Percentiles rank a stretch among this genome's conserved stretches.
These are phyloP conservation scores for Drosophila koepferae DNA, from an alignment of 2,888 invertebrate genomes.

Conservation along the genomic window DNA sequence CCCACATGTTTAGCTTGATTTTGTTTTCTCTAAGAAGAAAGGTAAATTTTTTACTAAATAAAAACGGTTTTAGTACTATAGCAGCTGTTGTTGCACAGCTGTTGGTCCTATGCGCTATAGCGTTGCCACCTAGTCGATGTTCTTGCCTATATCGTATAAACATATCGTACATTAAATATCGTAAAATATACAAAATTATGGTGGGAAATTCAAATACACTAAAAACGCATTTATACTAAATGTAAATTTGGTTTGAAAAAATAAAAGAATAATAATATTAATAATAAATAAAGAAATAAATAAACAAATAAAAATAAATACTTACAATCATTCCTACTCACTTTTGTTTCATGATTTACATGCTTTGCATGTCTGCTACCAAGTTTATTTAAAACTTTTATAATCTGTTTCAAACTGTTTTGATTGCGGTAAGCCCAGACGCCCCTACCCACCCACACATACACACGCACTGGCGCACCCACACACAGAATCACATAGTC, in stretches of 20 bases:
- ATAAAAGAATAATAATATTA: background rate
- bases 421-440: conserved; percentile 38
- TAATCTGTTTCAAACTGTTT: conserved; percentile 52
- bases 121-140: conserved; percentile 38
- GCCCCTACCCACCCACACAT: background rate
- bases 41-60: conserved; percentile 9
- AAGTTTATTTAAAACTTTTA: conserved; percentile 58
- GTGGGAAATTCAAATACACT: conserved; percentile 10
- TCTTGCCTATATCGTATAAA: background rate
- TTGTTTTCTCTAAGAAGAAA: conserved; percentile 15
- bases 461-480: conserved; percentile 9
- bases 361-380: conserved; percentile 51
- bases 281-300: too few relatives aligned
- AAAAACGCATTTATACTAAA: background rate
- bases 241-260: background rate
- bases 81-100: conserved; percentile 51
- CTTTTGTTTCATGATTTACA: conserved; percentile 30
- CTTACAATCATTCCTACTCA: too few relatives aligned
- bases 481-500: conserved; percentile 4
- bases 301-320: background rate
- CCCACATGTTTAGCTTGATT: conserved; percentile 63
- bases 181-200: conserved; percentile 5
- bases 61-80: conserved; percentile 13
- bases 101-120: conserved; percentile 16
- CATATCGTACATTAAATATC: conserved; percentile 16